Base-by-base conservation (phyloP, 2,797 vertebrate species). In the Rhadinocentrus ornatus region DNA sequence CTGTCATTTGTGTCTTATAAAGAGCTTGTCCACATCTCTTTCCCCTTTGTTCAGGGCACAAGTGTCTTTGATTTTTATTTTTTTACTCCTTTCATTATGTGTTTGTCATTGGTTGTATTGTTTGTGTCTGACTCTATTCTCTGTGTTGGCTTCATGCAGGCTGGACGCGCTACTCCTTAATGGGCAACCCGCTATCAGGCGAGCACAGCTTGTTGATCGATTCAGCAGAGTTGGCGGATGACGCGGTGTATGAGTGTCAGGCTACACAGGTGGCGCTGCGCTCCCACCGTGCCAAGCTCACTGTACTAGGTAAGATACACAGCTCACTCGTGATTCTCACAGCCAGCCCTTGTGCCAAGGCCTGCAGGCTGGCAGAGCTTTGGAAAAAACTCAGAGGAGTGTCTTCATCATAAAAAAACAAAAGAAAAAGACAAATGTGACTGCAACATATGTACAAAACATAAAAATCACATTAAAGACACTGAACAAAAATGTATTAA, bases 241-340 rank as follows among this genome's bases (percentile, higher is more conserved):
- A 97, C 77, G 96, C 96, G 0, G 89, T 94, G 13, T 97, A 97
- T 29, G 96, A 97, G 88, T 97, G 96, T 91, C 96, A 97, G 89
- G 96, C 96, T 58, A 96, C 96, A 3, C 96, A 97, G 90, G 96
- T 96, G 0, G 96, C 78, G 0, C 92, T 97, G 80, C 94, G 96
- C 80, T 97, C 96, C 20, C 94, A 95, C 80, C 93, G 94, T 50
- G 96, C 96, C 87, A 95, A 89, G 75, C 86, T 97, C 80, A 96
- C 94, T 3, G 95, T 97, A 72, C 92, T 96, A 86, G 94, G 96
- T 97, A 91, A 95, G 94, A 91, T 83, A 86, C 84, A 73, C 84
- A 78, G 83, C 82, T 82, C 88, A 82, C 26, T 75, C 82, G 79
- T 78, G 86, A 90, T 88, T 86, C 83, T 80, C 83, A 46, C 84